These are phyloP conservation scores for Spinus olivaceus DNA, from an alignment of 2,797 vertebrate species.

Conservation along the genomic window DNA sequence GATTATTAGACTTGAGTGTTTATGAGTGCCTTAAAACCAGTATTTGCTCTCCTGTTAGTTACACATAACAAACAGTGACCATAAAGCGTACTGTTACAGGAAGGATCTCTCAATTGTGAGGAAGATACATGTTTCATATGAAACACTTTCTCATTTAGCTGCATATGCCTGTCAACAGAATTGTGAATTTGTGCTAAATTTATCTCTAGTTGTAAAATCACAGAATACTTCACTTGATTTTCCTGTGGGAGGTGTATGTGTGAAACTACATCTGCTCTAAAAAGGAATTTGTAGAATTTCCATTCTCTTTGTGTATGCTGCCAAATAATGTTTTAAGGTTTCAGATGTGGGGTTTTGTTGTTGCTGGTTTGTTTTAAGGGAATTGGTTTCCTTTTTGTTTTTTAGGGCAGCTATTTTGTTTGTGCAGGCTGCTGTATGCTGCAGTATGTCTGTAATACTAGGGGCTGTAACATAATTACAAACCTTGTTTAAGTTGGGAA, in stretches of 20 bases:
- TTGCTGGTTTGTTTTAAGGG: not conserved
- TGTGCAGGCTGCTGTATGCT: not conserved
- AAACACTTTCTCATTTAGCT: not conserved
- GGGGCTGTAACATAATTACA: not conserved
- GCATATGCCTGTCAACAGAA: not conserved
- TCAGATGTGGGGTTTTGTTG: not conserved
- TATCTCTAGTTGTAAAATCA: not conserved
- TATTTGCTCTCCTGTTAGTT: not conserved
- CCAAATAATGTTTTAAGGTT: not conserved
- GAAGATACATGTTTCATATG: not conserved
- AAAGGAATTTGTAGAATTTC: not conserved
- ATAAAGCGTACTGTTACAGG: not conserved
- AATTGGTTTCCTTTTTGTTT: not conserved
- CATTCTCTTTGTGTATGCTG: not conserved
- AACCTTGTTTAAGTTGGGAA: not conserved
- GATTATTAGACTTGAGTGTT: not conserved
- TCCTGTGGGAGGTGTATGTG: not conserved
- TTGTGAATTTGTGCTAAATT: not conserved
- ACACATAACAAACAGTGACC: not conserved
- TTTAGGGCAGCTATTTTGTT: not conserved
- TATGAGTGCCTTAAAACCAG: not conserved
- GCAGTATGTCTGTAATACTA: not conserved
- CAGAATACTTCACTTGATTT: not conserved
- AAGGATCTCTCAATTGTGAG: not conserved
- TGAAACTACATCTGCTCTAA: not conserved